A percentile compares a stretch with the other conserved stretches of the same genome.
Conservation (phyloP, 2,797 vertebrate genomes). For the Sphenopsis melanotis region DNA sequence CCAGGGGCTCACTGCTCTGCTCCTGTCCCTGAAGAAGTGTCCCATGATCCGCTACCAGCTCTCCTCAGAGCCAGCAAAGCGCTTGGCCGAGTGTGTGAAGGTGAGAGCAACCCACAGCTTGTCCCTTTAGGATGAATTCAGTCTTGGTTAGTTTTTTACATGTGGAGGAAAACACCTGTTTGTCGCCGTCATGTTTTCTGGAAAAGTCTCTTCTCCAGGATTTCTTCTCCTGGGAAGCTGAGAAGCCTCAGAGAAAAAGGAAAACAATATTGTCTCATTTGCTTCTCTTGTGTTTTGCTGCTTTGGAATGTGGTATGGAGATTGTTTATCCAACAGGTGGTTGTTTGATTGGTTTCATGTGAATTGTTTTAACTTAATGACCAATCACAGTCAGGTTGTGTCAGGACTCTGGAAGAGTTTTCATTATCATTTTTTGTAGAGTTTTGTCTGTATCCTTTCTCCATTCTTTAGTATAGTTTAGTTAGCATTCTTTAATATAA, state of each 20-base stretch:
- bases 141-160: accelerated
- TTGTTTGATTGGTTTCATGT: neutral
- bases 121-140: neutral
- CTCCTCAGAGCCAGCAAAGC: constrained; percentile 88
- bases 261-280: neutral
- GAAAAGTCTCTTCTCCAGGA: too few relatives aligned
- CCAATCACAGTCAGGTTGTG: neutral
- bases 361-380: neutral
- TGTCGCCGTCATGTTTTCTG: neutral
- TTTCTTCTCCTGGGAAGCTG: neutral
- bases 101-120: constrained; percentile 23
- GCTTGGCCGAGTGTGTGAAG: constrained; percentile 91
- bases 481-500: neutral
- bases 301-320: neutral
- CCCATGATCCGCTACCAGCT: constrained; percentile 97
- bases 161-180: neutral
- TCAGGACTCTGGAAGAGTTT: neutral
- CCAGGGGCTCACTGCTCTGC: constrained; percentile 91
- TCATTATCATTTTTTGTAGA: neutral
- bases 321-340: neutral
- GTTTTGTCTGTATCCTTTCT: neutral
- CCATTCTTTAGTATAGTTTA: neutral
- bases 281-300: neutral
- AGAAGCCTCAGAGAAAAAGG: neutral
- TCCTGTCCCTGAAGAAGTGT: constrained; percentile 95